phyloP scores from a whole-genome alignment of 1,140 invertebrate species.

The Drosophila ficusphila region DNA sequence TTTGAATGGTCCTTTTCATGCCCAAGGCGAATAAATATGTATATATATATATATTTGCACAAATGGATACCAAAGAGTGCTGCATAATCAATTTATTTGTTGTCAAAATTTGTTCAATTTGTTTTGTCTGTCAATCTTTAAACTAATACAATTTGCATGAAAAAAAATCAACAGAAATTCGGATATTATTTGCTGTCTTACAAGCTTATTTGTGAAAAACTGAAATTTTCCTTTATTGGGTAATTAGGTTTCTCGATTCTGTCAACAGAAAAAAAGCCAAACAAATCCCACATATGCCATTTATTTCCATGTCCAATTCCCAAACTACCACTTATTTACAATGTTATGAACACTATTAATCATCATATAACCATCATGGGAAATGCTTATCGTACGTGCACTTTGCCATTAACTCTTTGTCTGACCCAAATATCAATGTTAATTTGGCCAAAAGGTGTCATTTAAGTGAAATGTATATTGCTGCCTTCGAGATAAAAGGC shows the following conservation, averaged over 20 bases:
- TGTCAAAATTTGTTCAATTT: constrained; percentile 51
- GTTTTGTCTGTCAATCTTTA: constrained; percentile 24
- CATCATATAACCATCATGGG: neutral
- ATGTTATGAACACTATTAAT: neutral
- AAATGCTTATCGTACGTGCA: neutral
- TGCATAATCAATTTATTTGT: constrained; percentile 54
- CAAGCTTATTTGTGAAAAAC: neutral
- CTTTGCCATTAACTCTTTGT: neutral
- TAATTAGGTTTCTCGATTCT: neutral
- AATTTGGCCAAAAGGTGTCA: neutral
- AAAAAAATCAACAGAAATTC: neutral
- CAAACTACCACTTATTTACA: neutral
- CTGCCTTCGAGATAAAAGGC: too few species aligned
- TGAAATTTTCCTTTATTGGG: neutral
- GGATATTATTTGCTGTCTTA: neutral
- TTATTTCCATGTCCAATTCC: neutral
- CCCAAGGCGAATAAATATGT: constrained; percentile 8
- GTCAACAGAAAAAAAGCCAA: neutral
- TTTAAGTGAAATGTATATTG: neutral
- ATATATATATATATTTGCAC: constrained; percentile 1
- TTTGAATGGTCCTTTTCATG: constrained; percentile 19
- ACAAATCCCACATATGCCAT: neutral
- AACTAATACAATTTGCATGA: neutral
- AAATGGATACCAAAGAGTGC: neutral
- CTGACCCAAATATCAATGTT: neutral